Percentiles rank a stretch among this genome's conserved stretches.
These are phyloP conservation scores for Bambusicola thoracicus DNA, from an alignment of 2,113 vertebrate species.

Conservation along the genomic window DNA sequence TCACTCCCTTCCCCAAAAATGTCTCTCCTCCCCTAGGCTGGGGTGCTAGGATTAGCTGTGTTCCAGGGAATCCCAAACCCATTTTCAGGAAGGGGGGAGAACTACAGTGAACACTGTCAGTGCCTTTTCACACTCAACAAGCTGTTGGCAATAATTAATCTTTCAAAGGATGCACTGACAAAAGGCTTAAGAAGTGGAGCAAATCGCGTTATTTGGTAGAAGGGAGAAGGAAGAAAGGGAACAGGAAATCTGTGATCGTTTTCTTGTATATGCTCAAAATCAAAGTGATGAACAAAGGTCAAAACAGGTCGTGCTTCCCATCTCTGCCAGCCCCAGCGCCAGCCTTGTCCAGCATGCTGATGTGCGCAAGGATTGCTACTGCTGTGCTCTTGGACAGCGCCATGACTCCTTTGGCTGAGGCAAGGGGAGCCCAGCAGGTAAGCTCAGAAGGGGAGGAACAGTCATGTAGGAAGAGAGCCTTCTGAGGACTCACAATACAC, in stretches of 20 bases:
- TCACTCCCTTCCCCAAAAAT: fast-evolving
- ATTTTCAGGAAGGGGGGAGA: not conserved
- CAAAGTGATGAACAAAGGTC: not conserved
- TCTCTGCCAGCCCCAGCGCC: fast-evolving
- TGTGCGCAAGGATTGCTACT: fast-evolving
- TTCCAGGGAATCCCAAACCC: not conserved
- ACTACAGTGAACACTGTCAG: not conserved
- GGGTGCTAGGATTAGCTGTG: not conserved
- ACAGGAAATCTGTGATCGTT: not conserved
- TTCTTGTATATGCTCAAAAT: not conserved
- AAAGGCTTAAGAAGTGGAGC: not conserved
- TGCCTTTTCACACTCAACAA: not conserved
- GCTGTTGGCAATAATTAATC: not conserved
- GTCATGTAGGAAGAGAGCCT: fast-evolving
- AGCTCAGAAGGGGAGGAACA: fast-evolving
- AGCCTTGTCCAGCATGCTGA: fast-evolving
- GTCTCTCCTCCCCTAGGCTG: not conserved
- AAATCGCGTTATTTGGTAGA: not conserved
- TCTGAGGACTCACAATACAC: fast-evolving
- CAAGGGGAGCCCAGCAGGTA: not conserved
- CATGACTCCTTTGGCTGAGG: not conserved
- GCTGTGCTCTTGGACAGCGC: not conserved
- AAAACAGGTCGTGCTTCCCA: fast-evolving
- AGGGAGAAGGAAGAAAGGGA: not conserved
- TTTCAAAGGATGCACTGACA: not conserved